These are phyloP conservation scores for Oncorhynchus kisutch DNA, from an alignment of 2,113 vertebrate species.

Conservation along the genomic window DNA sequence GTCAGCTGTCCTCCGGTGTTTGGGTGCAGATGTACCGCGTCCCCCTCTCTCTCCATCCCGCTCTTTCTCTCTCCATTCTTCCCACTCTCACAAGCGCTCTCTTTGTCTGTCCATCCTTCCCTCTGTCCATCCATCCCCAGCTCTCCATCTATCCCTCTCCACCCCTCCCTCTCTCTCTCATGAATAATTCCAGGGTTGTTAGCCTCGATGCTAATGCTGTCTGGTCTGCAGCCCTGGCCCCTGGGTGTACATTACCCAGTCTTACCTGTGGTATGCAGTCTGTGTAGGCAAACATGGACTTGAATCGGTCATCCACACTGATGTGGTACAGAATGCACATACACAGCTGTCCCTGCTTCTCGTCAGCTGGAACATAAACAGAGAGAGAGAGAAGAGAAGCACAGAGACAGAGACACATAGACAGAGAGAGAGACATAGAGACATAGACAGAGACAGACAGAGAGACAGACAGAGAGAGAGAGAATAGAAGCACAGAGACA, in stretches of 20 bases:
- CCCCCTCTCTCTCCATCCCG: background rate
- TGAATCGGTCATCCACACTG: constrained; percentile 90
- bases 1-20: constrained; percentile 33
- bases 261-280: constrained; percentile 93
- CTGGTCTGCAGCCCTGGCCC: constrained; percentile 20
- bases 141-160: background rate
- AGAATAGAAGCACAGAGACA: too few relatives aligned
- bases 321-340: constrained; percentile 95
- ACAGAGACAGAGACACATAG: too few relatives aligned
- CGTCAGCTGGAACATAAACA: constrained; percentile 82
- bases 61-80: background rate
- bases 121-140: background rate
- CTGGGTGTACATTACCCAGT: constrained; percentile 50
- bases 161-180: background rate
- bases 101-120: background rate
- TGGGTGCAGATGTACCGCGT: constrained; percentile 42
- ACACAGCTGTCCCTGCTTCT: constrained; percentile 88
- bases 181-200: constrained; percentile 32
- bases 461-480: too few relatives aligned
- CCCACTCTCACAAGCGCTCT: background rate
- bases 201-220: constrained; percentile 38
- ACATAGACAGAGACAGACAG: too few relatives aligned
- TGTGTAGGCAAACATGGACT: constrained; percentile 91
- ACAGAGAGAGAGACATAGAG: too few relatives aligned
- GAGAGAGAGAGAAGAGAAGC: background rate